These are phyloP conservation scores for Xiphophorus birchmanni DNA, from an alignment of 2,797 vertebrate genomes.

Conservation along the genomic window DNA sequence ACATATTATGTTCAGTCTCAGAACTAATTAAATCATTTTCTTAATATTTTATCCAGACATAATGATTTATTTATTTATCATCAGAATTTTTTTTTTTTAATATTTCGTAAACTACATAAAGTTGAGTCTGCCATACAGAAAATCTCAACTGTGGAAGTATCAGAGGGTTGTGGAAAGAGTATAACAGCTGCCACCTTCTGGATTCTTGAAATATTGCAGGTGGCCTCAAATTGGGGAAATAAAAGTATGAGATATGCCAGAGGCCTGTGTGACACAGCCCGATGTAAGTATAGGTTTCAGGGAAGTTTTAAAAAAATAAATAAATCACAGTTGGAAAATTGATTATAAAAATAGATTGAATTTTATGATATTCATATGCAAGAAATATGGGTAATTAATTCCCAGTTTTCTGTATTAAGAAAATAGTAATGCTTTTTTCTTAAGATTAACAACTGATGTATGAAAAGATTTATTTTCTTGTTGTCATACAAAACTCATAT, in stretches of 20 bases:
- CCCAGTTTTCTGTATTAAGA: background rate
- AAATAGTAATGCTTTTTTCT: background rate
- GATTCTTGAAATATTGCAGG: constrained; percentile 64
- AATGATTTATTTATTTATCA: background rate
- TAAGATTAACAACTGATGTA: background rate
- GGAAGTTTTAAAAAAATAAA: background rate
- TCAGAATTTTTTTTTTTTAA: background rate
- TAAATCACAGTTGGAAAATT: background rate
- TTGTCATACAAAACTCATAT: constrained; percentile 43
- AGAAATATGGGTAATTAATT: background rate
- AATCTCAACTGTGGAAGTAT: constrained; percentile 7
- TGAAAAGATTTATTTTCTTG: background rate
- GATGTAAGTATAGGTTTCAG: background rate
- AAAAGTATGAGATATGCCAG: background rate
- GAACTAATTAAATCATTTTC: background rate
- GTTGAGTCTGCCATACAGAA: constrained; percentile 2
- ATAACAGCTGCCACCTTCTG: constrained; percentile 85
- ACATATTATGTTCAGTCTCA: background rate
- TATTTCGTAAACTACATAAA: background rate
- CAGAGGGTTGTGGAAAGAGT: constrained; percentile 71
- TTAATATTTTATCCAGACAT: background rate
- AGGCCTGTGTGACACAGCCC: background rate
- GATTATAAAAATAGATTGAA: rapidly evolving
- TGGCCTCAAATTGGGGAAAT: constrained; percentile 33
- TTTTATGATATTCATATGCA: background rate